These are phyloP conservation scores for Otocyon megalotis DNA, from an alignment of 2,113 vertebrate species.

Conservation along the genomic window DNA sequence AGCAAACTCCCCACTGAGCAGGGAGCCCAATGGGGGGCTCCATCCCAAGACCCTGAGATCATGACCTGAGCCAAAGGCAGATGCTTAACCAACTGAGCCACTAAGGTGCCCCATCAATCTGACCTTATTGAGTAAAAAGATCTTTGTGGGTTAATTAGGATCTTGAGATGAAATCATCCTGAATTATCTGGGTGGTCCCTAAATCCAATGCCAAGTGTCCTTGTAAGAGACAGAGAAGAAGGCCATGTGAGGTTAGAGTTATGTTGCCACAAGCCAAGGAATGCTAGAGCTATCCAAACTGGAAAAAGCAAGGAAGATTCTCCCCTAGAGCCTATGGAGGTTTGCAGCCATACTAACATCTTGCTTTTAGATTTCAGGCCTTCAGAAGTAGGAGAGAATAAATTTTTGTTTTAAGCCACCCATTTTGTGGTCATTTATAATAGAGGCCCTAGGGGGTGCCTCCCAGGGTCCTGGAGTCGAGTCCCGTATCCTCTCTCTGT, in stretches of 20 bases:
- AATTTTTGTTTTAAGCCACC: neutral
- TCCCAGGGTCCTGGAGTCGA: too few species aligned
- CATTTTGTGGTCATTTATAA: neutral
- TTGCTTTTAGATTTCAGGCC: neutral
- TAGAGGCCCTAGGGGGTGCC: neutral
- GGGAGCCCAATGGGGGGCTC: too few species aligned
- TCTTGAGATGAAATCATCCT: neutral
- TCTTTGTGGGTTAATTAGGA: neutral
- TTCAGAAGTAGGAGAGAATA: neutral
- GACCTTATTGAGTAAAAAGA: slow-evolving; percentile 7
- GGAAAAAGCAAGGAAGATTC: neutral
- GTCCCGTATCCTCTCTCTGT: too few species aligned
- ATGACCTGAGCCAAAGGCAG: too few species aligned
- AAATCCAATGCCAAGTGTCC: neutral
- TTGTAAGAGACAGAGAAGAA: neutral
- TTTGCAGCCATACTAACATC: neutral
- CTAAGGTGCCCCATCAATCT: neutral
- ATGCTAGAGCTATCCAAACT: neutral
- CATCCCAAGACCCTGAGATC: too few species aligned
- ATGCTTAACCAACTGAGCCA: too few species aligned
- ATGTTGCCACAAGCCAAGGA: neutral
- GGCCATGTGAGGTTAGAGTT: neutral
- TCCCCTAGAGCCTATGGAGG: neutral
- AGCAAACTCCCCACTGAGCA: too few species aligned
- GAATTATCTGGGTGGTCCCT: neutral